phyloP scores from a whole-genome alignment of 1,140 invertebrate species.

The Atopsyche davidsoni region DNA sequence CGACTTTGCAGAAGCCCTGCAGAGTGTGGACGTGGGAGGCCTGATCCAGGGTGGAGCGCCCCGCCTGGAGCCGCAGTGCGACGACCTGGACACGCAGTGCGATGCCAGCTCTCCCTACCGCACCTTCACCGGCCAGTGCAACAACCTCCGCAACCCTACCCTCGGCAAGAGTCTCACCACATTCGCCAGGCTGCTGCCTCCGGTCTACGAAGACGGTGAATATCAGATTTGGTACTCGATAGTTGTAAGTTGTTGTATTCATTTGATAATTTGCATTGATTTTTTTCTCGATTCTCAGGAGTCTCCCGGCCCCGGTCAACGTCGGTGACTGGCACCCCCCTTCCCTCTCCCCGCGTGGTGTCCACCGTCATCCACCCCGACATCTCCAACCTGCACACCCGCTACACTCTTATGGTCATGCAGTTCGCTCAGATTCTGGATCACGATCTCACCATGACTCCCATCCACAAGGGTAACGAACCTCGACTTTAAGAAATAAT shows the following conservation, averaged over 20 bases:
- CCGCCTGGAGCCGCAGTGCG: constrained; percentile 52
- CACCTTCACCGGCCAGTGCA: constrained; percentile 81
- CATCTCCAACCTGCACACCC: constrained; percentile 76
- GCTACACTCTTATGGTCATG: constrained; percentile 90
- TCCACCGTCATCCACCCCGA: constrained; percentile 84
- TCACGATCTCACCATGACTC: constrained; percentile 88
- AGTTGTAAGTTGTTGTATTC: too few relatives aligned
- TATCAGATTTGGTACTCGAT: too few relatives aligned
- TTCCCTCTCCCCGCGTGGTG: constrained; percentile 77
- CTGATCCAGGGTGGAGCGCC: constrained; percentile 33
- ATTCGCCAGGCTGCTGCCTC: constrained; percentile 77
- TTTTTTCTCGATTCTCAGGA: constrained; percentile 40
- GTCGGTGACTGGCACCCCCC: constrained; percentile 63
- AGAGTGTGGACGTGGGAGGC: constrained; percentile 63
- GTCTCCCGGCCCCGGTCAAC: constrained; percentile 68
- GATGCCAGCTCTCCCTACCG: constrained; percentile 76
- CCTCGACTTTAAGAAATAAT: neutral
- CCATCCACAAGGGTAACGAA: constrained; percentile 69
- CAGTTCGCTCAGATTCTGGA: constrained; percentile 90
- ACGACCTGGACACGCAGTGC: constrained; percentile 62
- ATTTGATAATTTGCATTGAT: too few relatives aligned
- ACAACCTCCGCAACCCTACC: constrained; percentile 81
- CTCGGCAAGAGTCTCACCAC: constrained; percentile 80
- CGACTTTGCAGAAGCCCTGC: constrained; percentile 64
- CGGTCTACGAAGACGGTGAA: constrained; percentile 83